These are phyloP conservation scores for Helicoverpa armigera DNA, from an alignment of 1,140 invertebrate genomes.

Conservation along the genomic window DNA sequence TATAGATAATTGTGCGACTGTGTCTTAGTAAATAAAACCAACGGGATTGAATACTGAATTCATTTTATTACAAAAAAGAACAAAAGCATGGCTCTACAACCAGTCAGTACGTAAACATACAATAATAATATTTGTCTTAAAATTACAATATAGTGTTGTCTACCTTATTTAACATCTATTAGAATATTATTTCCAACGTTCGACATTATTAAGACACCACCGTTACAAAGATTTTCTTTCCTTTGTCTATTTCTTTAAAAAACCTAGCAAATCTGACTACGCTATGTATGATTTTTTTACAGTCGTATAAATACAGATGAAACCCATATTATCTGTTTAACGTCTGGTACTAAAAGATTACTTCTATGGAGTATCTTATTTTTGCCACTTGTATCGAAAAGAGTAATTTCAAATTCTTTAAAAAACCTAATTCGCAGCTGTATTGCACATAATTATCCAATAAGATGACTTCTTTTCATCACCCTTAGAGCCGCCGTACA, in stretches of 20 bases:
- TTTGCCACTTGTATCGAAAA: too few relatives aligned
- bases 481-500: too few relatives aligned
- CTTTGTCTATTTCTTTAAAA: background rate
- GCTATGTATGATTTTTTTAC: background rate
- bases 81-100: slow-evolving; percentile 60
- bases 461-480: background rate
- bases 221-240: background rate
- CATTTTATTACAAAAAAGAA: slow-evolving; percentile 66
- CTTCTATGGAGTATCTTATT: too few relatives aligned
- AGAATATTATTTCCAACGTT: slow-evolving; percentile 44
- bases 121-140: slow-evolving; percentile 62
- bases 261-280: background rate
- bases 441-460: slow-evolving; percentile 20
- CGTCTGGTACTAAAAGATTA: background rate
- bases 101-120: slow-evolving; percentile 59
- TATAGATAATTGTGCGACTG: too few relatives aligned
- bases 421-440: slow-evolving; percentile 6
- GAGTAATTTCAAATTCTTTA: background rate
- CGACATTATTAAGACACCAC: background rate
- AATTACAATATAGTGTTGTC: slow-evolving; percentile 56
- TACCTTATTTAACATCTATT: slow-evolving; percentile 48
- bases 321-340: background rate
- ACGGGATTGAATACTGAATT: slow-evolving; percentile 47
- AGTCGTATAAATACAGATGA: background rate
- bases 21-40: slow-evolving; percentile 14